A percentile compares a stretch with the other conserved stretches of the same genome.
These are phyloP conservation scores for Heterocephalus glaber DNA, from an alignment of 2,113 vertebrate species.

Conservation along the genomic window DNA sequence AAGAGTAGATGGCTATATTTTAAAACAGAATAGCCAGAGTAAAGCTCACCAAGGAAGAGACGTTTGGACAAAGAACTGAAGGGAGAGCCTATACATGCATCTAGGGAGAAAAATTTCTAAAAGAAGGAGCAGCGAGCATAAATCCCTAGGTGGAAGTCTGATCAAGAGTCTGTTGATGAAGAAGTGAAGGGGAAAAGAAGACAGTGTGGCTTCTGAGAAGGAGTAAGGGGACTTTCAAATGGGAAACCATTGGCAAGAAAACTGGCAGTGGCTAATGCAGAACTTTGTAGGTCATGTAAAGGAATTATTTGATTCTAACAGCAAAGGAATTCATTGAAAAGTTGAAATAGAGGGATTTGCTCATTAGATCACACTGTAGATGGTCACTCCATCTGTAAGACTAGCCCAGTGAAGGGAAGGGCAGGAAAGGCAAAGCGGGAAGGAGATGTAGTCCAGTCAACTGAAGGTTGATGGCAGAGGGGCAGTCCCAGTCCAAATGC, in stretches of 20 bases:
- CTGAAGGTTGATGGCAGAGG: neutral
- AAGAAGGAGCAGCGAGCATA: neutral
- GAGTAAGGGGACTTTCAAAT: neutral
- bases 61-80: neutral
- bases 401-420: neutral
- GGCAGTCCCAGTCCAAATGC: neutral
- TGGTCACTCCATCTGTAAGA: neutral
- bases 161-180: neutral
- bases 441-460: neutral
- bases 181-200: neutral
- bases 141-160: neutral
- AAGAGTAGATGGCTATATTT: neutral
- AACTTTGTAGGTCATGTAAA: neutral
- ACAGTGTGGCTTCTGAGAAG: neutral
- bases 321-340: neutral
- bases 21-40: neutral
- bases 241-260: neutral
- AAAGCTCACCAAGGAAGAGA: neutral
- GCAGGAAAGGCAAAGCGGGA: neutral
- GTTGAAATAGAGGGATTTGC: neutral
- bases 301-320: neutral
- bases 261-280: neutral
- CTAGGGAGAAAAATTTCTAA: neutral
- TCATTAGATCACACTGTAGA: neutral
- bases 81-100: neutral